These are phyloP conservation scores for Athalia cordata DNA, from an alignment of 2,888 invertebrate species.

Conservation along the genomic window DNA sequence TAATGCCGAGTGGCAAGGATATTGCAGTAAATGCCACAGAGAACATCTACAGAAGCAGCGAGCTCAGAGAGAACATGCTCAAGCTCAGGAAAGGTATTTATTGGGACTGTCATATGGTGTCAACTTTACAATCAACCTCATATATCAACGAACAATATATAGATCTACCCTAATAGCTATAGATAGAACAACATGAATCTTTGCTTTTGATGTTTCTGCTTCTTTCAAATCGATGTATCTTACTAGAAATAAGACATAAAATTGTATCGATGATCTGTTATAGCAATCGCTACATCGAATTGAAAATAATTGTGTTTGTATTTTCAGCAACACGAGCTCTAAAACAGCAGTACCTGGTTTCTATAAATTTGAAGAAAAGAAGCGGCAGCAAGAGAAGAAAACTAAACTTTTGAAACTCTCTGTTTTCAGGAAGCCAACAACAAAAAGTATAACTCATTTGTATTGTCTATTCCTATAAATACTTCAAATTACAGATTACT, in stretches of 20 bases:
- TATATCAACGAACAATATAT: too few species aligned
- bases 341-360: conserved; percentile 76
- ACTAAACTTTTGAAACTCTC: conserved; percentile 85
- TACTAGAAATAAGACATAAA: conserved; percentile 50
- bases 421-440: conserved; percentile 84
- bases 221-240: background rate
- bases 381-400: conserved; percentile 86
- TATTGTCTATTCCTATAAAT: background rate
- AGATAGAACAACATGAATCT: too few species aligned
- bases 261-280: conserved; percentile 48
- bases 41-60: conserved; percentile 82
- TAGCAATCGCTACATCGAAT: background rate
- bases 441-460: conserved; percentile 75
- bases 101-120: too few species aligned
- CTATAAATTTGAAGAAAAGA: conserved; percentile 90
- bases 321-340: conserved; percentile 45
- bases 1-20: conserved; percentile 97
- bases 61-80: conserved; percentile 64
- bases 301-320: background rate
- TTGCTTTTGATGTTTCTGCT: too few species aligned
- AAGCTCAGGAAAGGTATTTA: conserved; percentile 63
- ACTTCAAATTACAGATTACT: background rate
- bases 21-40: conserved; percentile 97
- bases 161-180: too few species aligned
- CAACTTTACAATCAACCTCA: background rate